Percentiles rank a stretch among this genome's conserved stretches.
These are phyloP conservation scores for Trigoniulus corallinus DNA, from an alignment of 1,140 invertebrate species.

Conservation along the genomic window DNA sequence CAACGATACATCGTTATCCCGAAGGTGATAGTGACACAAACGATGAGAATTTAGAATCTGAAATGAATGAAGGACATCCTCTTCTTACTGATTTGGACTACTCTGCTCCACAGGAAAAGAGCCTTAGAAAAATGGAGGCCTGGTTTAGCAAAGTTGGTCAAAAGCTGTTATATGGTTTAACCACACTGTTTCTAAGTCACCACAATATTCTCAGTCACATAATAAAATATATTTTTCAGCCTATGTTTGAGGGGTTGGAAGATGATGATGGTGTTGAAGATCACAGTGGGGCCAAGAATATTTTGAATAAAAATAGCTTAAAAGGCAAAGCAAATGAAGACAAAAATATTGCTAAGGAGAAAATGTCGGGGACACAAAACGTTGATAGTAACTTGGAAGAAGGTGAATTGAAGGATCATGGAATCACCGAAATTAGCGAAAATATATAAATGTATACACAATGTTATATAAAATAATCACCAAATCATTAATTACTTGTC, in stretches of 20 bases:
- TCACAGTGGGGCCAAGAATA: no score
- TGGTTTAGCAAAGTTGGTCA: constrained; percentile 65
- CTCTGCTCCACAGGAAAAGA: constrained; percentile 48
- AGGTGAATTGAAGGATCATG: no score
- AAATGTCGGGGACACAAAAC: neutral
- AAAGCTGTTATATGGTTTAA: no score
- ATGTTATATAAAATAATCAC: no score
- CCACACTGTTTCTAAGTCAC: no score
- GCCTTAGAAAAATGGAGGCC: constrained; percentile 54
- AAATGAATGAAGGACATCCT: constrained; percentile 42
- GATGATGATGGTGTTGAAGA: constrained; percentile 24
- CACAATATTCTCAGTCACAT: neutral
- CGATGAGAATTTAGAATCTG: constrained; percentile 16
- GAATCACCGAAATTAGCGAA: no score
- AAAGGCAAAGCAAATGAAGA: neutral
- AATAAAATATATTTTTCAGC: constrained; percentile 25
- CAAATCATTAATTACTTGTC: no score
- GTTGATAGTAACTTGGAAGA: no score
- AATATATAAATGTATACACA: no score
- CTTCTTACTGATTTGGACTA: constrained; percentile 67
- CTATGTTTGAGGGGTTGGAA: constrained; percentile 64
- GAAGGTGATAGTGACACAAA: constrained; percentile 9
- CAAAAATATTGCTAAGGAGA: neutral
- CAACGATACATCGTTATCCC: constrained; percentile 13
- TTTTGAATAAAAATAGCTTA: no score